These are phyloP conservation scores for Chelonus insularis DNA, from an alignment of 1,140 invertebrate genomes.

Conservation along the genomic window DNA sequence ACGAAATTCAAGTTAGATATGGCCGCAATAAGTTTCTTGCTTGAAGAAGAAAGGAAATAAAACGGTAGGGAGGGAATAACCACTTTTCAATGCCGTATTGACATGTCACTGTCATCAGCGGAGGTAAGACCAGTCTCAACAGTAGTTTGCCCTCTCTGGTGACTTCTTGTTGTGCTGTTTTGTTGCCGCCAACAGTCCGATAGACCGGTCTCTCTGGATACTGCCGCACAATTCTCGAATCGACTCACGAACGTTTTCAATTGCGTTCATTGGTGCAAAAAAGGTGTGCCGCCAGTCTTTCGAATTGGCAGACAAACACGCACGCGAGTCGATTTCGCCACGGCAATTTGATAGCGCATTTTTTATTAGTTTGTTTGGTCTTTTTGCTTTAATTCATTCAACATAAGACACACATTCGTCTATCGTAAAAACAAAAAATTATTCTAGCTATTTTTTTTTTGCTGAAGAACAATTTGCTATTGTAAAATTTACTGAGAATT, in stretches of 20 bases:
- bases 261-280: slow-evolving; percentile 50
- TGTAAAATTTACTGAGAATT: too few relatives aligned
- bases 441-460: too few relatives aligned
- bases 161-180: not conserved
- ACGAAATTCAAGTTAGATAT: not conserved
- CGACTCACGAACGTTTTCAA: slow-evolving; percentile 46
- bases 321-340: slow-evolving; percentile 32
- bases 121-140: not conserved
- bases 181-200: not conserved
- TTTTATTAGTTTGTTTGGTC: slow-evolving; percentile 23
- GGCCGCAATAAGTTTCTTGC: slow-evolving; percentile 2
- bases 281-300: slow-evolving; percentile 38
- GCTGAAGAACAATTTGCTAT: too few relatives aligned
- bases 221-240: slow-evolving; percentile 34
- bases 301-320: not conserved
- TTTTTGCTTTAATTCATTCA: slow-evolving; percentile 7
- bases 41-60: not conserved
- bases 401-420: not conserved
- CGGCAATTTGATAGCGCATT: slow-evolving; percentile 27
- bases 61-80: slow-evolving; percentile 23
- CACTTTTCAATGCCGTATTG: slow-evolving; percentile 52
- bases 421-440: too few relatives aligned
- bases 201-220: slow-evolving; percentile 15
- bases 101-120: slow-evolving; percentile 56
- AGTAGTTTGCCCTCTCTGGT: not conserved